A percentile compares a stretch with the other conserved stretches of the same genome.
Evolutionary conservation across 1,140 invertebrate genomes (phyloP).

Genomic region (Saccostrea glomerata): DNA sequence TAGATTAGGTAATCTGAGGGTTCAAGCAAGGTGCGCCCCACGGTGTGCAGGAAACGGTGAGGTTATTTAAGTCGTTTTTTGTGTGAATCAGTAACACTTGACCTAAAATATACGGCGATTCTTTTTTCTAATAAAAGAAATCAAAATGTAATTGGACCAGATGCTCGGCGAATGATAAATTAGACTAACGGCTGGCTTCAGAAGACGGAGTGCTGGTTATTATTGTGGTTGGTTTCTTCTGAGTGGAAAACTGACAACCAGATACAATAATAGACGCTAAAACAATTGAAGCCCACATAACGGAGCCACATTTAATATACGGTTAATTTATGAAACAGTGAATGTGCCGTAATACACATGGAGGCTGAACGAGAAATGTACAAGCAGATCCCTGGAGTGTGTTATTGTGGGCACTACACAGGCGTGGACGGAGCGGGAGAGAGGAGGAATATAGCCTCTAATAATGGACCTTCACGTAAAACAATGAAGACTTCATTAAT

Average conservation of each 20-base stretch:
- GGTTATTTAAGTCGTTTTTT: not conserved
- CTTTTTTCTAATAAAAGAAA: constrained; percentile 27
- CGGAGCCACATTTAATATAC: constrained; percentile 1
- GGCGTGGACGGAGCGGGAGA: not conserved
- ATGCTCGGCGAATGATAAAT: constrained; percentile 16
- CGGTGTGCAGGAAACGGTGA: not conserved
- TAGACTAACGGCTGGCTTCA: not conserved
- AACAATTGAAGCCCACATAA: constrained; percentile 8
- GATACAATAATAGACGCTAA: not conserved
- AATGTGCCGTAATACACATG: constrained; percentile 1
- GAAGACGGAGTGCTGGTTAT: constrained; percentile 8
- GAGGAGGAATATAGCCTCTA: too few relatives aligned
- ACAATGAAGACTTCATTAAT: constrained; percentile 4
- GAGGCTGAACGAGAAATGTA: constrained; percentile 20
- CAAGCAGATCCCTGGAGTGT: not conserved
- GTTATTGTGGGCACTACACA: constrained; percentile 11
- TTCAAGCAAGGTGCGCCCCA: constrained; percentile 9
- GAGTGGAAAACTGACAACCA: not conserved
- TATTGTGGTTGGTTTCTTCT: not conserved
- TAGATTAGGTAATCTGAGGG: not conserved
- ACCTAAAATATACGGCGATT: constrained; percentile 20
- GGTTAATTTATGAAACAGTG: constrained; percentile 25
- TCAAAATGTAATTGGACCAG: constrained; percentile 2
- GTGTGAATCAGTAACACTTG: constrained; percentile 34
- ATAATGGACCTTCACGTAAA: not conserved